Evolutionary conservation across 2,113 vertebrate species (phyloP), one percentile per base, ranked within the genome.

Genomic region (Cyprinodon brontotheroides): DNA sequence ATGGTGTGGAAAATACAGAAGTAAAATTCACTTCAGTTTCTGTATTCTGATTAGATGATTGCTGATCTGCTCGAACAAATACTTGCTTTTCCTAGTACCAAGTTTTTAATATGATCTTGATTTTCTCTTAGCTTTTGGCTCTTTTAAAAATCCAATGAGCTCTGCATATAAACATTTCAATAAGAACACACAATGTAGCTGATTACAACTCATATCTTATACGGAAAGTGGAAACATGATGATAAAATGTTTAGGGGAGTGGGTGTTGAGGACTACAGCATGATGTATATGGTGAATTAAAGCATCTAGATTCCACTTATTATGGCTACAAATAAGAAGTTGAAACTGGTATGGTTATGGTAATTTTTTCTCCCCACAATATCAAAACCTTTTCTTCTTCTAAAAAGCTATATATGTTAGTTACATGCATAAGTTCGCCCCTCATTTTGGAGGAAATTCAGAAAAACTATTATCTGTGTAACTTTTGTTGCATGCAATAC

Each of bases 211-310:
- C 74, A 72, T 74, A 70, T 61, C 66, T n/a, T 77, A 29, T 80
- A 78, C 78, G 70, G 61, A 90, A 83, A 86, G 79, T 88, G 78
- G 43, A 87, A 78, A 85, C 43, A 81, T 71, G 59, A 82, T 89
- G 79, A 87, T 77, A 75, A 75, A 74, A 72, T 83, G 80, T 76
- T 11, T 84, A 81, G 60, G 60, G 68, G 57, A 75, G 67, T 82
- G 50, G 70, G 73, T 81, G 77, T 62, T 72, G 65, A 43, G 65
- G 36, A 66, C 66, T 65, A 17, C 22, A 72, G 66, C 70, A 73
- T 82, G 86, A 48, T 71, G 72, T 81, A 59, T 77, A 83, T 76
- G 77, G 68, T 85, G 75, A 82, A 82, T 78, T 65, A 72, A 45
- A 65, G 48, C 57, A 61, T 67, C 77, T 68, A 77, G 84, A 88